Evolutionary conservation across 2,797 vertebrate species (phyloP), one percentile per base, ranked within the genome.

Genomic region (Hafferia zeledoni): DNA sequence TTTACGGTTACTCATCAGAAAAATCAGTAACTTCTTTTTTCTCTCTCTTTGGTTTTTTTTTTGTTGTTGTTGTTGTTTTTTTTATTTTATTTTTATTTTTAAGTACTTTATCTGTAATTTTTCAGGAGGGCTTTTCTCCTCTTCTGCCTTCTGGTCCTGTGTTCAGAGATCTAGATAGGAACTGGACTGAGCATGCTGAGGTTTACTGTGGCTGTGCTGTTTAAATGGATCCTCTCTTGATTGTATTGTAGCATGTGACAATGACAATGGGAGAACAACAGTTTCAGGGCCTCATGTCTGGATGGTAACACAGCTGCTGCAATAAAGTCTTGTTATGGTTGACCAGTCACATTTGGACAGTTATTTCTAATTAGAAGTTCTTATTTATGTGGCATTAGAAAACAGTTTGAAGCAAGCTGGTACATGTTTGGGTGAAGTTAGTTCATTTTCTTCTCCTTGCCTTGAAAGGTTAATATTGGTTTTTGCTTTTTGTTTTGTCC

Each of bases 201-300:
- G n/a, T 96, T 93, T 91, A 83, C 85, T 79, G 2, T 44, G 57
- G 50, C 31, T 94, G 44, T 83, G 39, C 69, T 91, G 4, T 95
- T 94, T 95, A 95, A 96, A 93, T 92, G 85, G 80, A 41, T 96
- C 30, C 46, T 90, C 33, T 86, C 88, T 74, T 84, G 71, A 93
- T 90, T 93, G 59, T 93, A 31, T 95, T 88, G 49, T 88, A 64
- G 59, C 75, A 82, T 88, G 91, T 82, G 67, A 89, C 85, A 82
- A 64, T 93, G 89, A 87, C 77, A 94, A 69, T 63, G 39, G 43
- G 79, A 89, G 91, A 70, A 68, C 14, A 63, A 83, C 79, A 65
- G 30, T 71, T 49, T 91, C 83, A 79, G 80, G 65, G 35, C 37
- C 83, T 84, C 10, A 18, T 74, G 70, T 90, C 61, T 77, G 44